Percentiles rank a stretch among this genome's conserved stretches.
These are phyloP conservation scores for Gyrodactylus bullatarudis DNA, from an alignment of 1,140 invertebrate species.

Conservation along the genomic window DNA sequence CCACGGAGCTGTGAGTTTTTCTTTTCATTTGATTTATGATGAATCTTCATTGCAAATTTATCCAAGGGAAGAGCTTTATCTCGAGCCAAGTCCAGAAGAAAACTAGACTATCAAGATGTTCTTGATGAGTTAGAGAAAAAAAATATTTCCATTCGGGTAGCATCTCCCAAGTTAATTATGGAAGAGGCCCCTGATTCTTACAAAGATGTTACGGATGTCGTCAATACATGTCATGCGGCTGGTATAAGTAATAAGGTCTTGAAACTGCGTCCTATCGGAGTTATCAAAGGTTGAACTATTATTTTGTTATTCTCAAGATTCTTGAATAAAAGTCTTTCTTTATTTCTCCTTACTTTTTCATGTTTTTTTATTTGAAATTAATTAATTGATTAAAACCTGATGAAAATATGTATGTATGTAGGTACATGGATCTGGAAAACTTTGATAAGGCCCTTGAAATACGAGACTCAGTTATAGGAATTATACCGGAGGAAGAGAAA, in stretches of 20 bases:
- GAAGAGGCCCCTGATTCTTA: constrained; percentile 97
- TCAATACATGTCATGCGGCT: constrained; percentile 70
- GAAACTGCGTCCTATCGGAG: constrained; percentile 80
- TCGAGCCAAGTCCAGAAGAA: constrained; percentile 71
- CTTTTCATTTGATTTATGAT: neutral
- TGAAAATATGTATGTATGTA: too few species aligned
- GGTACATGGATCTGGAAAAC: too few species aligned
- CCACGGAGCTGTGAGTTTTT: constrained; percentile 60
- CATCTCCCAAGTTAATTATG: constrained; percentile 95
- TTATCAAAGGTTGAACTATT: constrained; percentile 49
- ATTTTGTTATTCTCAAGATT: neutral
- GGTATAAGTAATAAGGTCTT: constrained; percentile 89
- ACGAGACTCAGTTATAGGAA: too few species aligned
- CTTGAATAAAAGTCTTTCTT: neutral
- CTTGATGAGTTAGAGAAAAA: constrained; percentile 43
- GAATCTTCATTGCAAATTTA: neutral
- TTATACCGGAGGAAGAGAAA: too few species aligned
- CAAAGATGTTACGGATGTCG: constrained; percentile 97
- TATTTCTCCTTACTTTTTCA: neutral
- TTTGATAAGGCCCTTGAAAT: too few species aligned
- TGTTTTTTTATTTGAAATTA: too few species aligned
- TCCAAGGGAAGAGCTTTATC: constrained; percentile 62
- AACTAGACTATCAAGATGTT: constrained; percentile 66
- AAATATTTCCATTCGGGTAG: constrained; percentile 87
- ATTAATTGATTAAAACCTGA: too few species aligned